Conservation (phyloP, 2,888 invertebrate genomes). For the Latheticus oryzae region DNA sequence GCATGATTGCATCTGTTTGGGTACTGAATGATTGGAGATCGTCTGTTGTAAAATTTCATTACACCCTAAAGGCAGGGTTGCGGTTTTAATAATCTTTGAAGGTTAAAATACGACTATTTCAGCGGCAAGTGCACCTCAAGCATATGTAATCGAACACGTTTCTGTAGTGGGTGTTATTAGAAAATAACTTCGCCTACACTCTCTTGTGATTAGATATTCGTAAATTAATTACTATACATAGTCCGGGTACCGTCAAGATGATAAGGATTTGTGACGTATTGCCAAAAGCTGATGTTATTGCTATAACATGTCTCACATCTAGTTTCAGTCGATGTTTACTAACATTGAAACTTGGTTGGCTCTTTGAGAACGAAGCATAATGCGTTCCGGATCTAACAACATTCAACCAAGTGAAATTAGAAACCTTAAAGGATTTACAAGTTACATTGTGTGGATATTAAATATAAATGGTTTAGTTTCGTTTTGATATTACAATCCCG, state of each 20-base stretch:
- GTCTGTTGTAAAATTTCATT: constrained; percentile 32
- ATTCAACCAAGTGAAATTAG: constrained; percentile 15
- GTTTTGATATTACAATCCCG: no score
- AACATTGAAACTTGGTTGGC: constrained; percentile 22
- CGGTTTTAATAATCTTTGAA: constrained; percentile 31
- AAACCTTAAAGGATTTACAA: constrained; percentile 13
- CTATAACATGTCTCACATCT: constrained; percentile 26
- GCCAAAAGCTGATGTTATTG: constrained; percentile 25
- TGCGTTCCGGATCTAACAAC: constrained; percentile 8
- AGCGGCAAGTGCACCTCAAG: constrained; percentile 15
- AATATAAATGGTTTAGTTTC: no score
- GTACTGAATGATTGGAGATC: constrained; percentile 16
- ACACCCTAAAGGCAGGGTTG: constrained; percentile 14
- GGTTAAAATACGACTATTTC: constrained; percentile 15
- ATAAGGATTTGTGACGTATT: constrained; percentile 42
- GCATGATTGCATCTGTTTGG: constrained; percentile 28
- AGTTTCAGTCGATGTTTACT: constrained; percentile 29
- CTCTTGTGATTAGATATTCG: constrained; percentile 44
- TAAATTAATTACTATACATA: constrained; percentile 43
- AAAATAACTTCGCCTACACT: constrained; percentile 39
- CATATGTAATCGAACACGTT: constrained; percentile 25
- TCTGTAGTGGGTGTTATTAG: constrained; percentile 34
- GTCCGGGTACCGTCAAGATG: constrained; percentile 31
- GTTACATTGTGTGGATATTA: no score
- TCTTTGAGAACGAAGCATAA: constrained; percentile 19